A percentile compares a stretch with the other conserved stretches of the same genome.
phyloP scores from a whole-genome alignment of 2,113 vertebrate genomes.

The Pedionomus torquatus region DNA sequence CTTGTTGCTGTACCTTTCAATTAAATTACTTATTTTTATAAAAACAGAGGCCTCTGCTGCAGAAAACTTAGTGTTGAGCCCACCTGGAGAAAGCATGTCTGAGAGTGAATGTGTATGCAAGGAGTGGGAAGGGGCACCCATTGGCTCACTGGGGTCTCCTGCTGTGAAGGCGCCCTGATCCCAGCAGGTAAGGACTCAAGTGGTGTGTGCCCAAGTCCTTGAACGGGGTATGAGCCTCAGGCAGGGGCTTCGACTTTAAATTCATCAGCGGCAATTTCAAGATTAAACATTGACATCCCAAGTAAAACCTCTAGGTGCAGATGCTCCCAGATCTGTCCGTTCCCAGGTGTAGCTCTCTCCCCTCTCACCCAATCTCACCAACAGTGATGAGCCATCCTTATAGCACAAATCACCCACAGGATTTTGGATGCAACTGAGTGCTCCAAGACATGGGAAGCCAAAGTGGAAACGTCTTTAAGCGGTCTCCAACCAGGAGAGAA shows the following conservation, averaged over 20 bases:
- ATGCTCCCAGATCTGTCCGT: neutral
- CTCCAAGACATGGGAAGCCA: neutral
- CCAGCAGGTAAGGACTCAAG: neutral
- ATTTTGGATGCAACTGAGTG: neutral
- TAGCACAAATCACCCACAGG: neutral
- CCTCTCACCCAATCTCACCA: accelerated
- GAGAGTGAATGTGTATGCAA: neutral
- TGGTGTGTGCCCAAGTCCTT: neutral
- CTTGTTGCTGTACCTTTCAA: neutral
- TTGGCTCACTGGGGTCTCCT: neutral
- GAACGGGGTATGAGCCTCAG: neutral
- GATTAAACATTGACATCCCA: neutral
- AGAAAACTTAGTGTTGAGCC: neutral
- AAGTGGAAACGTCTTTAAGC: neutral
- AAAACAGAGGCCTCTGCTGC: neutral
- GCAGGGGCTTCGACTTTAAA: neutral
- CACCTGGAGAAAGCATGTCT: neutral
- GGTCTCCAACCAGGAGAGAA: neutral
- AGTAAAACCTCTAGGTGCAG: accelerated
- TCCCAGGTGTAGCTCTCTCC: neutral
- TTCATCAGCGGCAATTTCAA: neutral
- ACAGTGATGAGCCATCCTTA: neutral
- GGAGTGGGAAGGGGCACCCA: neutral
- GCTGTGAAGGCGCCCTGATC: neutral
- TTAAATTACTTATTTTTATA: neutral